Conservation (phyloP, 2,113 vertebrate species). For the Crypturellus undulatus region DNA sequence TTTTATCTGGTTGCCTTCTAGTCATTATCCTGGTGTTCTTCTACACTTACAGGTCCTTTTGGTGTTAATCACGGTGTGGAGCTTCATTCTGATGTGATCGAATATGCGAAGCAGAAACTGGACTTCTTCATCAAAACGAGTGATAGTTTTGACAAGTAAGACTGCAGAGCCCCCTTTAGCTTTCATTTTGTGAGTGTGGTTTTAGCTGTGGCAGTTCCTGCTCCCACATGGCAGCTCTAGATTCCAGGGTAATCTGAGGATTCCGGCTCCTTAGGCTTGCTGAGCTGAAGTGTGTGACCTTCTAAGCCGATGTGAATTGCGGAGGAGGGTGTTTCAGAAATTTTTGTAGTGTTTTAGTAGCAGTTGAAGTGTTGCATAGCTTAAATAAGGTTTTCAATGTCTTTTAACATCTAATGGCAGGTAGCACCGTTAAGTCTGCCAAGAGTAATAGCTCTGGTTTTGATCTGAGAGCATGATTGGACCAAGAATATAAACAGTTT, state of each 20-base stretch:
- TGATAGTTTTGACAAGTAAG: conserved; percentile 97
- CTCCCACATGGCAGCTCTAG: neutral
- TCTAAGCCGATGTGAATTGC: neutral
- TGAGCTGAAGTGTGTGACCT: conserved; percentile 54
- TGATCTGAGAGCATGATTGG: neutral
- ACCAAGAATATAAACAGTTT: neutral
- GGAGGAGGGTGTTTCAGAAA: neutral
- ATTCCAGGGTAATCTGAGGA: conserved; percentile 49
- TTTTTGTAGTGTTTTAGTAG: neutral
- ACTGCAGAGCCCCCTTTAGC: neutral
- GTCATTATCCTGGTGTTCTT: neutral
- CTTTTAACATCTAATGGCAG: neutral
- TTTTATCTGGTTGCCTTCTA: neutral
- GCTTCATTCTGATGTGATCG: conserved; percentile 92
- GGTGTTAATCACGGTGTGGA: conserved; percentile 97
- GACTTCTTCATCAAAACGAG: conserved; percentile 95
- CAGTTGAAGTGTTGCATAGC: neutral
- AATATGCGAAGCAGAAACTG: conserved; percentile 94
- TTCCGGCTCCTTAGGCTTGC: conserved; percentile 40
- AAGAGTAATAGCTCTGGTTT: neutral
- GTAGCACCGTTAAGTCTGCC: neutral
- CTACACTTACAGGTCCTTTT: conserved; percentile 85
- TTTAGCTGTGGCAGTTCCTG: neutral
- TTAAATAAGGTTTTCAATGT: neutral
- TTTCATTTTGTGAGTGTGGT: neutral